Percentiles rank a stretch among this genome's conserved stretches.
These are phyloP conservation scores for Vanessa atalanta DNA, from an alignment of 1,140 invertebrate genomes.

Conservation along the genomic window DNA sequence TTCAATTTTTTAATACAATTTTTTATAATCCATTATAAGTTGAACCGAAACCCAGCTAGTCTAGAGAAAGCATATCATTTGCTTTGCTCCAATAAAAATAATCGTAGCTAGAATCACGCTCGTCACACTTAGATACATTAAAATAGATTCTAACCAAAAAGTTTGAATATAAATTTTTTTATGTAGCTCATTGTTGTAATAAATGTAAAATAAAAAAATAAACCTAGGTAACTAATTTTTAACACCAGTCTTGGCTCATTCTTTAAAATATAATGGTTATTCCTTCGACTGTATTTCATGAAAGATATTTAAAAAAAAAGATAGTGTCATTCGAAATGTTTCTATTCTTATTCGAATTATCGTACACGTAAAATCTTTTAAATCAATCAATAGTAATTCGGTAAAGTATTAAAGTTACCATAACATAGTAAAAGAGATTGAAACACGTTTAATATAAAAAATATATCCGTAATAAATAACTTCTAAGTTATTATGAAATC, in stretches of 20 bases:
- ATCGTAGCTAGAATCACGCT: constrained; percentile 35
- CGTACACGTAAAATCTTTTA: too few species aligned
- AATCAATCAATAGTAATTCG: too few species aligned
- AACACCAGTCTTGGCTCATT: background rate
- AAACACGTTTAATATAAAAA: too few species aligned
- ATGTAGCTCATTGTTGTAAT: background rate
- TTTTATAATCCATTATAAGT: constrained; percentile 21
- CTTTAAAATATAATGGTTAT: background rate
- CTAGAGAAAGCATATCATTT: constrained; percentile 61
- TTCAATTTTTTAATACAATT: constrained; percentile 27
- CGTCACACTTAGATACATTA: constrained; percentile 42
- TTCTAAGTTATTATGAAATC: background rate
- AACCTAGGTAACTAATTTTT: background rate
- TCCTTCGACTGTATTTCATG: background rate
- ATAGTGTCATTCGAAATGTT: too few species aligned
- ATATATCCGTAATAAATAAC: too few species aligned
- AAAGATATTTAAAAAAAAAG: too few species aligned
- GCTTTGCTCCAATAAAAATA: constrained; percentile 61
- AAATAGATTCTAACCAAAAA: constrained; percentile 31
- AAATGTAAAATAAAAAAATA: background rate
- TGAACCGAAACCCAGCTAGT: constrained; percentile 22
- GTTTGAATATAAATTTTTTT: constrained; percentile 3
- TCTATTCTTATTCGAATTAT: too few species aligned
- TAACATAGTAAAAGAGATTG: too few species aligned
- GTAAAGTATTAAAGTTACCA: too few species aligned